phyloP scores from a whole-genome alignment of 1,140 invertebrate species.

The Ruditapes philippinarum region DNA sequence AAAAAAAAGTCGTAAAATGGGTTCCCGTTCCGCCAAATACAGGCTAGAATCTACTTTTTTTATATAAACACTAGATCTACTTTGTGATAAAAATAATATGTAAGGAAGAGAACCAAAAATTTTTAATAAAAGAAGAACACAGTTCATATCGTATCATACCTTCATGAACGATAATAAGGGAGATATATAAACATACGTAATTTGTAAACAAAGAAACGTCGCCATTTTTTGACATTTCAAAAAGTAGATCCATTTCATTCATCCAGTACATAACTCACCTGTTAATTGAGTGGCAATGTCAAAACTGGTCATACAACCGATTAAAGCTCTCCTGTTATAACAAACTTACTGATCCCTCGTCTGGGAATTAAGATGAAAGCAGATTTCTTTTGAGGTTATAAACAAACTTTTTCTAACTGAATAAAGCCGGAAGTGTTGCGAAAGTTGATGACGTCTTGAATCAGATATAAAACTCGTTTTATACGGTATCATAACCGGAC shows the following conservation, averaged over 20 bases:
- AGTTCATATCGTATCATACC: no score
- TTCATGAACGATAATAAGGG: no score
- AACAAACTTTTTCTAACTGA: background rate
- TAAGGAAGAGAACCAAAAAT: no score
- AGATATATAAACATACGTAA: no score
- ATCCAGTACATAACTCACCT: no score
- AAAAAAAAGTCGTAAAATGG: no score
- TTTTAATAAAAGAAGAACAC: no score
- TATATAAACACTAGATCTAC: no score
- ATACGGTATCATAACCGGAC: background rate
- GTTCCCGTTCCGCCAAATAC: no score
- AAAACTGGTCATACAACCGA: slow-evolving; percentile 68
- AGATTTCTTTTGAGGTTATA: background rate
- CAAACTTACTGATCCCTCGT: slow-evolving; percentile 4
- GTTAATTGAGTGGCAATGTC: slow-evolving; percentile 55
- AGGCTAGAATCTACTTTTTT: no score
- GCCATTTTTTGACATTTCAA: background rate
- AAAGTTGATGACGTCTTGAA: slow-evolving; percentile 20
- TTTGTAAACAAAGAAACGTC: slow-evolving; percentile 6
- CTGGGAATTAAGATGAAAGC: slow-evolving; percentile 35
- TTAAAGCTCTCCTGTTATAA: slow-evolving; percentile 47
- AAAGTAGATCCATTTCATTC: no score
- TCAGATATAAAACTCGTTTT: background rate
- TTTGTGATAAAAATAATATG: no score
- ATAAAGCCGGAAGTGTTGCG: slow-evolving; percentile 27